Evolutionary conservation across 1,140 invertebrate genomes (phyloP), one percentile per base, ranked within the genome.

Genomic region (Drosophila jambulina): DNA sequence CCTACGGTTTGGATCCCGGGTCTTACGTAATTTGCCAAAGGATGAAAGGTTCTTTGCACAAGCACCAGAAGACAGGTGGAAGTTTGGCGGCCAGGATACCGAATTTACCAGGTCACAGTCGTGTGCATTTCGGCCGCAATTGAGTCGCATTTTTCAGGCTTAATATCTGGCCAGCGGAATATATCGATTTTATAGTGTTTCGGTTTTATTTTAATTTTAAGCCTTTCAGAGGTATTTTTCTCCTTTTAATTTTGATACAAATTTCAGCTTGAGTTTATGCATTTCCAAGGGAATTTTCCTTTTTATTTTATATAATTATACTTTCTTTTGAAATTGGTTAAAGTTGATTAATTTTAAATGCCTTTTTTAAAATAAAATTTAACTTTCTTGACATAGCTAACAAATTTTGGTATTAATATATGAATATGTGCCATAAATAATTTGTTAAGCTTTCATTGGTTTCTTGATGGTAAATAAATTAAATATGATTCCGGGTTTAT

Each of bases 31-130:
- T 54, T 56, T 36, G 40, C 36, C 32, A 19, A 56, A 42, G 67
- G 48, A 67, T 48, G 42, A 63, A 68, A 67, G 38, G 32, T 45
- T 42, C 38, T 56, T 70, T 67, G 57, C 62, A 45, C 62, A 61
- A 40, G 62, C 42, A n/a, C 29, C 38, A 36, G 27, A 65, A 45
- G 61, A 63, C 61, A 57, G 54, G 54, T 57, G 34, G 17, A 61
- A 34, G 38, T 34, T 62, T 56, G 53, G 15, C 23, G 15, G 34
- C 25, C 6, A 38, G 36, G 25, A 23, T 15, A 25, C 36, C 13
- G 36, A 45, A 38, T 58, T 58, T 29, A 58, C 56, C 56, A 58
- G 56, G 21, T n/a, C 53, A 38, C 53, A 27, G 40, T 58, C 25
- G 21, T 13, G 27, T 34, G 13, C 38, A 25, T 43, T 64, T 32